A percentile compares a stretch with the other conserved stretches of the same genome.
phyloP scores from a whole-genome alignment of 2,113 vertebrate genomes.

The Lichenostomus cassidix region DNA sequence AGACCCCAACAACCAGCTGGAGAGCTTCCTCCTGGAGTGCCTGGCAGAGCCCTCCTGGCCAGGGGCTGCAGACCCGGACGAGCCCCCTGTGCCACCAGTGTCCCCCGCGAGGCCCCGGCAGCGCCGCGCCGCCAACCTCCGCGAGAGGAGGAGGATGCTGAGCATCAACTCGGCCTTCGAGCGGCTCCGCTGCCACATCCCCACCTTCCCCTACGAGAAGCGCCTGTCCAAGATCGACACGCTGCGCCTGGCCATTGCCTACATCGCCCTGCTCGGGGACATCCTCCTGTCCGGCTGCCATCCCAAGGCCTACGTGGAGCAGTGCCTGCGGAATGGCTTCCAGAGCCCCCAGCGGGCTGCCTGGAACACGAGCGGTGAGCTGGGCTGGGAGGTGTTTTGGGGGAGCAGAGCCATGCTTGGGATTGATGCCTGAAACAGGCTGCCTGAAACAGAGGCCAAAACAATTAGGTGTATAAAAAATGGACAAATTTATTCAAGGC shows the following conservation, averaged over 20 bases:
- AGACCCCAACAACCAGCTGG: slow-evolving; percentile 61
- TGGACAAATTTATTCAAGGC: no score
- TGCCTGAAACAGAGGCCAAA: no score
- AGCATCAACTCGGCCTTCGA: slow-evolving; percentile 80
- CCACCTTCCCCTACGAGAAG: slow-evolving; percentile 82
- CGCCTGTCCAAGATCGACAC: slow-evolving; percentile 84
- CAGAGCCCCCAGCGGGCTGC: slow-evolving; percentile 68
- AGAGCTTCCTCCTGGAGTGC: slow-evolving; percentile 63
- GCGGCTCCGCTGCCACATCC: slow-evolving; percentile 76
- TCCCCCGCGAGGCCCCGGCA: neutral
- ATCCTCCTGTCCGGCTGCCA: slow-evolving; percentile 78
- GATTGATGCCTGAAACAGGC: no score
- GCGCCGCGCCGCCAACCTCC: slow-evolving; percentile 78
- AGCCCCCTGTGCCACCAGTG: neutral
- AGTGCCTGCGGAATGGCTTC: slow-evolving; percentile 75
- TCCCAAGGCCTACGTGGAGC: slow-evolving; percentile 78
- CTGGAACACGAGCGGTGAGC: slow-evolving; percentile 84
- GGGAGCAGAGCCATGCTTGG: neutral
- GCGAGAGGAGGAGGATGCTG: slow-evolving; percentile 80
- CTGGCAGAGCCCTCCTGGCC: slow-evolving; percentile 47
- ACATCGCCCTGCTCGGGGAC: slow-evolving; percentile 80
- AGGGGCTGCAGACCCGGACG: slow-evolving; percentile 65
- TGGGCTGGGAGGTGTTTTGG: fast-evolving
- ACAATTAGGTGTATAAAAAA: no score
- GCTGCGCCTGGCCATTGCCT: slow-evolving; percentile 77